Evolutionary conservation across 92 coral and sea anemone species (phyloP).

Genomic region (Siderastrea radians): DNA sequence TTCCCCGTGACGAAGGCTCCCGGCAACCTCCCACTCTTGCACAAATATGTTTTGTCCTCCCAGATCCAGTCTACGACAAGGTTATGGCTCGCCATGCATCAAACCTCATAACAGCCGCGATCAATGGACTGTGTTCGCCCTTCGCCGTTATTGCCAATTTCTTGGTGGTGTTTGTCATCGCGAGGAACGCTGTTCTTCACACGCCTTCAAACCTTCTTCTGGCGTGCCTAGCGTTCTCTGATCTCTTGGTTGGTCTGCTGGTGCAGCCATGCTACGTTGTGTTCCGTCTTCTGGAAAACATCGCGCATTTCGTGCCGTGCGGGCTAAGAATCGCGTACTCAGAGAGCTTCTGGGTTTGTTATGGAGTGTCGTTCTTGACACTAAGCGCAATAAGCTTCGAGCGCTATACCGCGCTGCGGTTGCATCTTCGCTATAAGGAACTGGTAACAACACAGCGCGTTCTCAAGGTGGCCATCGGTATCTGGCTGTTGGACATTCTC

Average conservation of each 20-base stretch:
- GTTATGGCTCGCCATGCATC: slow-evolving; percentile 54
- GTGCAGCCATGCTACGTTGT: slow-evolving; percentile 82
- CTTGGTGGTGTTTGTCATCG: slow-evolving; percentile 61
- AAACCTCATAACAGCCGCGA: slow-evolving; percentile 73
- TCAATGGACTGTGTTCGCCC: slow-evolving; percentile 67
- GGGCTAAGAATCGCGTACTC: slow-evolving; percentile 71
- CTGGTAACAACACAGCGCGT: slow-evolving; percentile 65
- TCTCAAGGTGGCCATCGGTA: slow-evolving; percentile 22
- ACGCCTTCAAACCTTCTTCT: slow-evolving; percentile 77
- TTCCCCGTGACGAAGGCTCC: background rate
- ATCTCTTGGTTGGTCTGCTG: slow-evolving; percentile 75
- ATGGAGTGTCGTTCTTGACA: slow-evolving; percentile 80
- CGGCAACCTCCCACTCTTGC: background rate
- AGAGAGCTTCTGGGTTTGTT: slow-evolving; percentile 81
- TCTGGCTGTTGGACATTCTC: slow-evolving; percentile 67
- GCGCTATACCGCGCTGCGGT: slow-evolving; percentile 67
- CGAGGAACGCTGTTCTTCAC: slow-evolving; percentile 53
- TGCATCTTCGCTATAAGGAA: slow-evolving; percentile 75
- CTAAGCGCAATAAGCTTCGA: slow-evolving; percentile 92
- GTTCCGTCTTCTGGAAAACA: slow-evolving; percentile 68
- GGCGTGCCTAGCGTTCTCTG: slow-evolving; percentile 81
- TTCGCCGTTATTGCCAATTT: slow-evolving; percentile 73
- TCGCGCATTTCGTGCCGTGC: slow-evolving; percentile 66
- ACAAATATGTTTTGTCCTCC: slow-evolving; percentile 56
- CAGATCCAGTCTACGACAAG: slow-evolving; percentile 69